Evolutionary conservation across 1,140 invertebrate species (phyloP).

Genomic region (Macrotrachela quadricornifera): DNA sequence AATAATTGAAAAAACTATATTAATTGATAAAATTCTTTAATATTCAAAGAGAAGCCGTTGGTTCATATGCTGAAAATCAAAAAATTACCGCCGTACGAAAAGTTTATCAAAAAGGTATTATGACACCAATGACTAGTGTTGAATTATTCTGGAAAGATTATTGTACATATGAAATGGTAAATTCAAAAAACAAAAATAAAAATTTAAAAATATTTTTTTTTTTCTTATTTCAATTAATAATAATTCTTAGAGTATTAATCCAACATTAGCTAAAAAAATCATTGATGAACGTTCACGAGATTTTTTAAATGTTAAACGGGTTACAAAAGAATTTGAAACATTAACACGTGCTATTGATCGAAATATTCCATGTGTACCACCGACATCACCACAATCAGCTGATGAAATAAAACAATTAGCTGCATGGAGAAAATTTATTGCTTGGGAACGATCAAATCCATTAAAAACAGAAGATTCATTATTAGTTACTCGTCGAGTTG

Average conservation of each 20-base stretch:
- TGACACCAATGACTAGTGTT: slow-evolving; percentile 91
- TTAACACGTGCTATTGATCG: slow-evolving; percentile 79
- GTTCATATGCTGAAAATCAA: slow-evolving; percentile 96
- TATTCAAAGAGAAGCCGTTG: slow-evolving; percentile 53
- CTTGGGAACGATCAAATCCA: slow-evolving; percentile 89
- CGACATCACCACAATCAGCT: slow-evolving; percentile 19
- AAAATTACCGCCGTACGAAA: slow-evolving; percentile 90
- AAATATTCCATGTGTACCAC: slow-evolving; percentile 45
- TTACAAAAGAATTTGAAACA: slow-evolving; percentile 86
- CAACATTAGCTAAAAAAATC: slow-evolving; percentile 83
- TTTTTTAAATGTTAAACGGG: slow-evolving; percentile 85
- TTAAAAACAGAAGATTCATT: slow-evolving; percentile 70
- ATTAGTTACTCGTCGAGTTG: slow-evolving; percentile 39
- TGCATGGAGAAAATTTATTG: slow-evolving; percentile 86
- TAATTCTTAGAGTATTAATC: slow-evolving; percentile 46
- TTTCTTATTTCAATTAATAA: too few species aligned
- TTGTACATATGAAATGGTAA: slow-evolving; percentile 42
- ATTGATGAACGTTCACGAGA: slow-evolving; percentile 68
- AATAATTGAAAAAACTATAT: not conserved
- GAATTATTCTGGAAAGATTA: slow-evolving; percentile 97
- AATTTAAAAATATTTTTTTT: too few species aligned
- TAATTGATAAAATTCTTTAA: not conserved
- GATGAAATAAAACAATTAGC: slow-evolving; percentile 76
- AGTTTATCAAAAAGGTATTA: slow-evolving; percentile 75
- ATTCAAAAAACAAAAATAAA: slow-evolving; percentile 18